Conservation (phyloP, 2,797 vertebrate genomes). For the Myotis vivesi region DNA sequence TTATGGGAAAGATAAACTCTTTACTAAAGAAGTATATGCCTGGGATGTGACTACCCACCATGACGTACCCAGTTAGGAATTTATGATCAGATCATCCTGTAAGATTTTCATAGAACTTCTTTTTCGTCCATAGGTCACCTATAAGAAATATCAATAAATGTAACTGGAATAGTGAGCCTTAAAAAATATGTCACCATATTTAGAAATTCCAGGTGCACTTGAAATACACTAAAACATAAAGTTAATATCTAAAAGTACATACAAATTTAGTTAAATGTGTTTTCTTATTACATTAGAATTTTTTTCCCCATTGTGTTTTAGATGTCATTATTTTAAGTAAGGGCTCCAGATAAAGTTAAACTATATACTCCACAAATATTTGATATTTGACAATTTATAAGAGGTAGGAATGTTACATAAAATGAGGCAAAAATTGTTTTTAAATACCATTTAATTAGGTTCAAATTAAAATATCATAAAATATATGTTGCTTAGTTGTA, state of each 20-base stretch:
- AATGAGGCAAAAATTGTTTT: background rate
- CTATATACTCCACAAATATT: background rate
- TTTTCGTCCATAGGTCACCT: background rate
- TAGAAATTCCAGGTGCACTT: background rate
- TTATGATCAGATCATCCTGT: background rate
- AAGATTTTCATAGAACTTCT: background rate
- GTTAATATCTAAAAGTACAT: background rate
- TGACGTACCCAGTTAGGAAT: background rate
- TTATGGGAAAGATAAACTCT: background rate
- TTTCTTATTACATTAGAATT: background rate
- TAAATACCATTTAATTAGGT: background rate
- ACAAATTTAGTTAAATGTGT: background rate
- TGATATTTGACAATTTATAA: background rate
- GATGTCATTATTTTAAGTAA: slow-evolving; percentile 28
- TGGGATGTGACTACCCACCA: background rate
- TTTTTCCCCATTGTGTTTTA: background rate
- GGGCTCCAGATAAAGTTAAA: background rate
- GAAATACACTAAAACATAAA: slow-evolving; percentile 2
- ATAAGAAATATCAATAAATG: background rate
- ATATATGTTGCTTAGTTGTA: background rate
- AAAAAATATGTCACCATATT: background rate
- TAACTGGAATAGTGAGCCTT: background rate
- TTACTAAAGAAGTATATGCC: background rate
- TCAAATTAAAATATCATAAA: slow-evolving; percentile 32
- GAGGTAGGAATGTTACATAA: background rate